Evolutionary conservation across 2,113 vertebrate genomes (phyloP).

Genomic region (Grantiella picta): DNA sequence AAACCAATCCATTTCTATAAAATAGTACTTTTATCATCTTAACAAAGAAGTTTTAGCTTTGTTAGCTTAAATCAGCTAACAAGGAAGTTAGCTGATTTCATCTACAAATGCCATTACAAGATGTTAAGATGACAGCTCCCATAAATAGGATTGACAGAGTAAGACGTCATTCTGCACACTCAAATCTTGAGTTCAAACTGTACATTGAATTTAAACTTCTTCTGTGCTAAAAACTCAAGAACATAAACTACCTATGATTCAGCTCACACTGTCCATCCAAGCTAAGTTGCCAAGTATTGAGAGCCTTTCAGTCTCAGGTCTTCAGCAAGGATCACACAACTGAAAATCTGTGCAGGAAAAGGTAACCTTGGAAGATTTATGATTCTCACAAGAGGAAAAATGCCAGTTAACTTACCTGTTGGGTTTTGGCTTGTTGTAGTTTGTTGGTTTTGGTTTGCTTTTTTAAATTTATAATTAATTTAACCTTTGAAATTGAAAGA

Average conservation of each 20-base stretch:
- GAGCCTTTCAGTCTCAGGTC: background rate
- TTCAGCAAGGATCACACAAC: background rate
- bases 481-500: background rate
- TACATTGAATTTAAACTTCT: background rate
- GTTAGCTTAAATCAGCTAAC: background rate
- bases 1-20: slow-evolving; percentile 1
- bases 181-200: background rate
- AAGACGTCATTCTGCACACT: background rate
- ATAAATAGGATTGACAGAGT: background rate
- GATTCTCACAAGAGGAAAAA: background rate
- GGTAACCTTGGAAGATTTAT: background rate
- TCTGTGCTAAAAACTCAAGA: background rate
- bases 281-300: background rate
- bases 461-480: background rate
- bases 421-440: background rate
- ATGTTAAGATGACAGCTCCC: background rate
- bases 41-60: background rate
- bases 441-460: accelerated
- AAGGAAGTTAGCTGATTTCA: background rate
- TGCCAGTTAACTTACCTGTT: background rate
- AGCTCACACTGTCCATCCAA: background rate
- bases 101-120: background rate
- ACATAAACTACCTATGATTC: background rate
- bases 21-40: background rate
- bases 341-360: background rate